Percentiles rank a stretch among this genome's conserved stretches.
Evolutionary conservation across 2,113 vertebrate species (phyloP).

Genomic region (Rhinolophus sinicus): DNA sequence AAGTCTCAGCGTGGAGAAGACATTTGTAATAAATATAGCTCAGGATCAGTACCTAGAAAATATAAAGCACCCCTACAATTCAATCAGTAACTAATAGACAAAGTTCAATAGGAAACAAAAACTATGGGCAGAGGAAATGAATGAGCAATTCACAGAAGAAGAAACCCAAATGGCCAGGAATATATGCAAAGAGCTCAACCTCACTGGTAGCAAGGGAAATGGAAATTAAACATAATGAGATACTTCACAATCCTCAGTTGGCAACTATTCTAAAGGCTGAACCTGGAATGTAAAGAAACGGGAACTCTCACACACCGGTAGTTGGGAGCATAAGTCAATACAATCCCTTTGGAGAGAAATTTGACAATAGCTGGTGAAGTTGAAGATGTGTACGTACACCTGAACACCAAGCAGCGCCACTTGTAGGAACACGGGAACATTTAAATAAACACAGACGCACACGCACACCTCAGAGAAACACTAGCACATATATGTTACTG

Average conservation of each 20-base stretch:
- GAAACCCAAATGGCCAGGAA: not conserved
- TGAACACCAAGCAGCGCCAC: not conserved
- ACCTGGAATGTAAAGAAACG: not conserved
- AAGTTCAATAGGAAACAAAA: not conserved
- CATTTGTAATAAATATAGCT: not conserved
- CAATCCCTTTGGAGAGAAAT: not conserved
- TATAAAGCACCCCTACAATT: not conserved
- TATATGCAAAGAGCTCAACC: not conserved
- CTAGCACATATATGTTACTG: not conserved
- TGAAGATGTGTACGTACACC: rapidly evolving
- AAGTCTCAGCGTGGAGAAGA: not conserved
- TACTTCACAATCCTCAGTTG: not conserved
- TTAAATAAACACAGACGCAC: not conserved
- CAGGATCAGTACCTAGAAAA: not conserved
- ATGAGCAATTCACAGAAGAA: not conserved
- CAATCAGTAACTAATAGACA: not conserved
- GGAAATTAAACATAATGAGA: not conserved
- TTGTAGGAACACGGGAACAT: not conserved
- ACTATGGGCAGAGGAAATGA: not conserved
- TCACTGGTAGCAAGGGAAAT: no score
- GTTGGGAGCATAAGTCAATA: not conserved
- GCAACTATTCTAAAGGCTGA: not conserved
- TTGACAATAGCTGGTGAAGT: not conserved
- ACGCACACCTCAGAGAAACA: not conserved
- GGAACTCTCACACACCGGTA: not conserved